Base-by-base conservation (phyloP, 2,888 invertebrate species). In the Brassicogethes aeneus region DNA sequence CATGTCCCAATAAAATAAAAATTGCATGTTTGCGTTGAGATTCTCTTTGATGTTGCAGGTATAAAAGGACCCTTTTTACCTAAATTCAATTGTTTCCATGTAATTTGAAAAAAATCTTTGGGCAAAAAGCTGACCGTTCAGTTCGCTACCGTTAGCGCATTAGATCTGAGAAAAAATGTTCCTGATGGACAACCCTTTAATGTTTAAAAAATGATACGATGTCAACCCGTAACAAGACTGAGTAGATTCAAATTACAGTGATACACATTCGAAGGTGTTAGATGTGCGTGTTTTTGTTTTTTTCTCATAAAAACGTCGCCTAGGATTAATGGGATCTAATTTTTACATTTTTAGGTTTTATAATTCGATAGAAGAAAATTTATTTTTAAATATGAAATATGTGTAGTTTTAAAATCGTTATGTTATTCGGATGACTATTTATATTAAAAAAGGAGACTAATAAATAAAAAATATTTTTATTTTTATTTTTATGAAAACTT, bases 211-310 rank as follows among this genome's bases (percentile, higher is more conserved):
- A 52, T 52, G 47, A 52, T 41, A 45, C 42, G 48, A 47, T 44
- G 46, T 47, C 42, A 23, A 31, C 36, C 33, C 17, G 46, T 52
- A 53, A 53, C 51, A 47, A 52, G 52, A 45, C 51, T 40, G 59
- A 61, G 60, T 58, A 49, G 61, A 59, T 57, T 53, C 56, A 61
- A 60, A 61, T 61, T 53, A 62, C 52, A 56, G 59, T 59, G 56
- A 54, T 57, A 53, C 43, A 50, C 5, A 5, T 5, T 7, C 10
- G 5, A 10, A 23, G 23, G 23, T 23, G 23, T 23, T 5, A 23
- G 23, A 23, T 5, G 23, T 23, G 23, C 23, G 23, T 23, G 23
- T 7, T 10, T 23, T 23, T n/a, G n/a, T n/a, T n/a, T n/a, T n/a
- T n/a, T n/a, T n/a, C n/a, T n/a, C n/a, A n/a, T n/a, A n/a, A n/a